phyloP scores from a whole-genome alignment of 2,888 invertebrate species.

The Sminthurides aquaticus region DNA sequence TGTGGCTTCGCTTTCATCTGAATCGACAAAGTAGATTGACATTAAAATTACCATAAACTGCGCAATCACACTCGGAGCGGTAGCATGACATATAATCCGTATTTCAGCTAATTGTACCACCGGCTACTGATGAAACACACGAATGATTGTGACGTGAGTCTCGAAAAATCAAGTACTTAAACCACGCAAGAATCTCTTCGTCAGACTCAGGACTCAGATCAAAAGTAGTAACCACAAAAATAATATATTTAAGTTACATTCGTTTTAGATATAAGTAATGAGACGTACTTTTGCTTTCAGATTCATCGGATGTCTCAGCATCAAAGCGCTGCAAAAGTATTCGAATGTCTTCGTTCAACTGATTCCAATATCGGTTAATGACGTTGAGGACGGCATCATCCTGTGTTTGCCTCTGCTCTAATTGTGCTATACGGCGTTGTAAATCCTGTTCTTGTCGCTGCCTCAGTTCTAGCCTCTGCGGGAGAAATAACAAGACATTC shows the following conservation, averaged over 20 bases:
- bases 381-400: constrained; percentile 97
- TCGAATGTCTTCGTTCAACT: constrained; percentile 92
- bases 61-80: constrained; percentile 11
- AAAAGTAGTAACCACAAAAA: no score
- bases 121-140: no score
- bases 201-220: no score
- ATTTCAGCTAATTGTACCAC: no score
- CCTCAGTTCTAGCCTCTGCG: constrained; percentile 79
- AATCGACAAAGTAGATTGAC: constrained; percentile 40
- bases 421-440: constrained; percentile 82
- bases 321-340: constrained; percentile 91
- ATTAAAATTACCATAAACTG: constrained; percentile 3
- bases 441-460: constrained; percentile 79
- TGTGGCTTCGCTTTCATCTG: constrained; percentile 92
- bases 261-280: neutral
- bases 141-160: no score
- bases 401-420: constrained; percentile 88
- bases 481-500: constrained; percentile 33
- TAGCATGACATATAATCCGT: neutral
- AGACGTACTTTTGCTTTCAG: constrained; percentile 77
- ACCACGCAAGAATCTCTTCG: no score
- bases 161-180: no score
- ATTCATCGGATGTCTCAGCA: constrained; percentile 93
- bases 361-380: constrained; percentile 94
- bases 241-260: neutral